Base-by-base conservation (phyloP, 1,140 invertebrate genomes). In the Octopus bimaculoides region DNA sequence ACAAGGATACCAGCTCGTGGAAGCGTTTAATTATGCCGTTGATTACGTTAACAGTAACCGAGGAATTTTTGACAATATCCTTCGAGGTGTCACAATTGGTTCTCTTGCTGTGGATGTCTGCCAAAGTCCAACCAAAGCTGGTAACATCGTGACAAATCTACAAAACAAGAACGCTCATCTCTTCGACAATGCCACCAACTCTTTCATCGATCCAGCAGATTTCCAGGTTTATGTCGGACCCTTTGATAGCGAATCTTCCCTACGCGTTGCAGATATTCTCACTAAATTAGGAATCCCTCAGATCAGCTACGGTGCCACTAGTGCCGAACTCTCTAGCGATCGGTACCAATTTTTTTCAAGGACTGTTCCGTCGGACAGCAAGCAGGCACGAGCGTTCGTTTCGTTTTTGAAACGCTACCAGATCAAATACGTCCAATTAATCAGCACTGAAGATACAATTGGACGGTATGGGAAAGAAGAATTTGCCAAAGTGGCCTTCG, bases 351-450 rank as follows among this genome's bases (percentile, higher is more conserved):
- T 94, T 83, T 96, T 95, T 90, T 89, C 95, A 79, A 91, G 95
- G 9, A 94, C 95, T 4, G 95, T 96, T n/a, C 95, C 95, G 26
- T 94, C 94, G 0, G 95, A 96, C 90, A 93, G 93, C 85, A 94
- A 94, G 89, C 95, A 96, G 90, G 94, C 95, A 1, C 92, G 94
- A 82, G 93, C 94, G 66, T 93, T 96, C 82, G 92, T 89, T n/a
- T 86, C 88, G 2, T 85, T 86, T 76, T 78, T 89, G 53, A 88
- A 87, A 79, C 82, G 84, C 66, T 88, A 85, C 79, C 74, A 84
- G 41, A 80, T 88, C 9, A 80, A 85, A 41, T 86, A 88, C 81
- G 85, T 89, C 20, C 77, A 84, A 77, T 81, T 88, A 5, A 83
- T 88, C 6, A 84, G 82, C 54, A 82, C 86, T 2, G 84, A 86